phyloP scores from a whole-genome alignment of 2,113 vertebrate genomes.

The Piprites chloris region DNA sequence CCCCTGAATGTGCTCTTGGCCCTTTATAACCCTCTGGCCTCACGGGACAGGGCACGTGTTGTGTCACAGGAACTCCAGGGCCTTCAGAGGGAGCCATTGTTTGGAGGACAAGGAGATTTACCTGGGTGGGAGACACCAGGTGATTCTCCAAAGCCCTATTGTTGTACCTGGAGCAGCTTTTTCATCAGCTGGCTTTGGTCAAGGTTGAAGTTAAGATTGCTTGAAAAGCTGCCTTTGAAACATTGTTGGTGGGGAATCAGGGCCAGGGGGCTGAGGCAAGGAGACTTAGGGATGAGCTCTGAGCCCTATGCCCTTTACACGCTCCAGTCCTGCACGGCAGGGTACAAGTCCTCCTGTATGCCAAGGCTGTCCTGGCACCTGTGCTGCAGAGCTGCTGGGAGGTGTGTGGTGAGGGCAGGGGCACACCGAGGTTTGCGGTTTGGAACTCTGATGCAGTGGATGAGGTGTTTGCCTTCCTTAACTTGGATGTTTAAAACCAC shows the following conservation, averaged over 20 bases:
- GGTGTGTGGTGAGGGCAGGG: background rate
- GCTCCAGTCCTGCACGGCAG: background rate
- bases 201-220: background rate
- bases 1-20: background rate
- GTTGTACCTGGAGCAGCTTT: background rate
- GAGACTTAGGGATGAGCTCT: fast-evolving
- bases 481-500: background rate
- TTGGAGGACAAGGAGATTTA: background rate
- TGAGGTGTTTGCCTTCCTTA: background rate
- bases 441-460: background rate
- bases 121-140: background rate
- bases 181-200: background rate
- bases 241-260: background rate
- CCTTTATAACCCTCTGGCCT: background rate
- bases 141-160: background rate
- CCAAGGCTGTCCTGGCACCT: background rate
- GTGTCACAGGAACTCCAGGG: background rate
- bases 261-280: background rate
- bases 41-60: background rate
- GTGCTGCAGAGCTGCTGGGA: background rate
- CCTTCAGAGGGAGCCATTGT: background rate
- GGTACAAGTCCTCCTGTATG: fast-evolving
- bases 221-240: background rate
- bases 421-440: background rate
- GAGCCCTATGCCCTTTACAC: fast-evolving